Base-by-base conservation (phyloP, 2,888 invertebrate species). In the Cylloceria caligata region DNA sequence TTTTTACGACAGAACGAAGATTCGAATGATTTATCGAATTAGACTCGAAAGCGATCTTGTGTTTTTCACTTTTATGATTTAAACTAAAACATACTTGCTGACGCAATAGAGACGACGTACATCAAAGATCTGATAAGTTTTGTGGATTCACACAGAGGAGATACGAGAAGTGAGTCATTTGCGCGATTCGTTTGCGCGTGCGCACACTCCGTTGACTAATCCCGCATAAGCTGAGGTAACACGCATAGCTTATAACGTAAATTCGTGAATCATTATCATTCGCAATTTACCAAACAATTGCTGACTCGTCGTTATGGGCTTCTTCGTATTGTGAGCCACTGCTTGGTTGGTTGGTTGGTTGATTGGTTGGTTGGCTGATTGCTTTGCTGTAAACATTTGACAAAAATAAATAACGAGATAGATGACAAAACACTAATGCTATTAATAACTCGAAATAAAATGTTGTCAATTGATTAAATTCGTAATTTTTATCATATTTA, bases 191-290 rank as follows among this genome's bases (percentile, higher is more conserved):
- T n/a, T n/a, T n/a, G n/a, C n/a, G n/a, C 62, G 42, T 24, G 52
- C 49, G 60, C 60, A 52, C 60, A 47, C 49, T 45, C 16, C 24
- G 80, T 76, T 80, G 75, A 80, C 80, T 80, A 80, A 80, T 80
- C 71, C 21, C 71, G 52, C 6, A 30, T 27, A 64, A 52, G 19
- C 13, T 13, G 60, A 64, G 34, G 21, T 24, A 39, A 55, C n/a
- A 34, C 52, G 80, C 71, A 75, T 55, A 49, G 36, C 75, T 75
- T 65, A 13, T n/a, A 30, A 36, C 49, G 64, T 39, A 68, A 80
- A 71, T 68, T 52, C 39, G 47, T 80, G 75, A 76, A 60, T 80
- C 75, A 80, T 67, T 65, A 36, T 47, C n/a, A 64, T 64, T 55
- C 13, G 45, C 16, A 24, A 64, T 55, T 24, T 34, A 13, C 45